A percentile compares a stretch with the other conserved stretches of the same genome.
phyloP scores from a whole-genome alignment of 2,113 vertebrate genomes.

The Clarias magur region DNA sequence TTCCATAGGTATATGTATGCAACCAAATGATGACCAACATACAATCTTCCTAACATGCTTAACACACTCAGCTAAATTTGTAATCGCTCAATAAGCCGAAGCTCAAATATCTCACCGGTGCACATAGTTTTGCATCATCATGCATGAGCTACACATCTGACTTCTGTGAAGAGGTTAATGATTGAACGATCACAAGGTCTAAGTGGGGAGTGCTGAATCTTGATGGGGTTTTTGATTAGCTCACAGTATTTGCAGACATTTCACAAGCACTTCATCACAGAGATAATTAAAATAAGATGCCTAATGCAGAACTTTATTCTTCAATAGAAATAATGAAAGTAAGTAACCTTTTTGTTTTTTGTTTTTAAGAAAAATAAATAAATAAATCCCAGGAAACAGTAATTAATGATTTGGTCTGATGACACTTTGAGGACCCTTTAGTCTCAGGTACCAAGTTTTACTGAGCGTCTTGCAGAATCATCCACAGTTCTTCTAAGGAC shows the following conservation, averaged over 20 bases:
- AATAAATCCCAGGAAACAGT: too few relatives aligned
- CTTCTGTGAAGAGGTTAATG: slow-evolving; percentile 14
- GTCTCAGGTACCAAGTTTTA: too few relatives aligned
- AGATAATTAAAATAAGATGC: neutral
- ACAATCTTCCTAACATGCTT: neutral
- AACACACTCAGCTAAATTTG: neutral
- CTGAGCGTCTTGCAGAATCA: too few relatives aligned
- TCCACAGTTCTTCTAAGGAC: too few relatives aligned
- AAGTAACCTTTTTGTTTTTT: too few relatives aligned
- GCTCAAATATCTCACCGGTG: neutral
- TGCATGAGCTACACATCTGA: neutral
- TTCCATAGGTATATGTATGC: neutral
- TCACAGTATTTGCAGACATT: neutral
- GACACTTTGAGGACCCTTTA: too few relatives aligned
- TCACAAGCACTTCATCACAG: neutral
- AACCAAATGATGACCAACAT: neutral
- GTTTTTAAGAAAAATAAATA: too few relatives aligned
- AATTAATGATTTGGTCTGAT: too few relatives aligned
- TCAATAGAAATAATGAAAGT: neutral
- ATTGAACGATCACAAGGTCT: slow-evolving; percentile 11
- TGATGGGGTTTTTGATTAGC: neutral
- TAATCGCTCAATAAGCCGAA: neutral
- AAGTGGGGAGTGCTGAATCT: neutral
- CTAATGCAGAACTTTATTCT: neutral
- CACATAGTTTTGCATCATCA: neutral